These are phyloP conservation scores for Dipodomys ordii DNA, from an alignment of 2,113 vertebrate species.

Conservation along the genomic window DNA sequence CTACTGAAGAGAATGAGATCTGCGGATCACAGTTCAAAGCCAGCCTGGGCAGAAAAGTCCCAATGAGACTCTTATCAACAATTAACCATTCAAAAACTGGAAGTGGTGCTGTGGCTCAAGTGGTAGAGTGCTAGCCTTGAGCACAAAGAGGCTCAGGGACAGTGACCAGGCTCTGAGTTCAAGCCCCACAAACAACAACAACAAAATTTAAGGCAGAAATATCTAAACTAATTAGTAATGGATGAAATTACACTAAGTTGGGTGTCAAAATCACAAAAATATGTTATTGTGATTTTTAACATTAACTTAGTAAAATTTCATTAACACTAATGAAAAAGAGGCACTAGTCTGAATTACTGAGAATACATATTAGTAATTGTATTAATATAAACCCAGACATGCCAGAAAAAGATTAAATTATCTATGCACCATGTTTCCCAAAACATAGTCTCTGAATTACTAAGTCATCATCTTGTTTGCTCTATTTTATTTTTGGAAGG, in stretches of 20 bases:
- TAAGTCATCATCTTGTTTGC: background rate
- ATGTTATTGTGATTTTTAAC: conserved; percentile 21
- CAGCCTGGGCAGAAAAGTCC: no score
- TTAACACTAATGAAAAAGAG: conserved; percentile 25
- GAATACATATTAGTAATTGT: conserved; percentile 39
- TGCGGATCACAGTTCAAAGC: no score
- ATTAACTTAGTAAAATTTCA: background rate
- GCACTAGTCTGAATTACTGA: background rate
- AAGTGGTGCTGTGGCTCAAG: no score
- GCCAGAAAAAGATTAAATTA: background rate
- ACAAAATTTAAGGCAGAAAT: no score
- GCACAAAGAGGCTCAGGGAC: no score
- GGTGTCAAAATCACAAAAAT: background rate
- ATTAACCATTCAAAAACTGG: no score
- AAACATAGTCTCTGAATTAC: conserved; percentile 19
- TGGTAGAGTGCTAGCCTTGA: no score
- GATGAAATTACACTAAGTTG: background rate
- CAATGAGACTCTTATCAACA: no score
- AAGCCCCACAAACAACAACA: no score
- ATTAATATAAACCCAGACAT: conserved; percentile 36
- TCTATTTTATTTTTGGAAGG: conserved; percentile 43
- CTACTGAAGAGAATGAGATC: no score
- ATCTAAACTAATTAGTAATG: conserved; percentile 53
- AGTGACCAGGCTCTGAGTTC: no score
- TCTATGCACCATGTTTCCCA: background rate